Evolutionary conservation across 2,797 vertebrate genomes (phyloP), one percentile per base, ranked within the genome.

Genomic region (Melanotaenia trifasciata): DNA sequence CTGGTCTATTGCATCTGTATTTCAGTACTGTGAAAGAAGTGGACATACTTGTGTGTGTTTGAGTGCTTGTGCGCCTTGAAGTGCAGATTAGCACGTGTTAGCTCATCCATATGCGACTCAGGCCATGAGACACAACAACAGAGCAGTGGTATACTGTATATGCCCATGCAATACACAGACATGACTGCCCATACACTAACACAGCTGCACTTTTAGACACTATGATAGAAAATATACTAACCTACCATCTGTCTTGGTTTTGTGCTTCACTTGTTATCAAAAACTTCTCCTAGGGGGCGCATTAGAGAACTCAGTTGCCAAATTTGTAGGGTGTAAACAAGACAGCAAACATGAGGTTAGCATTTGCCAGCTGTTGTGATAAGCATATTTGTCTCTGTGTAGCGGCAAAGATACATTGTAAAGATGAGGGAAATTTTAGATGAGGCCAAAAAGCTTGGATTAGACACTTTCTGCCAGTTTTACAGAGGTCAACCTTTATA

Each of bases 1-100:
- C 54, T 16, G 82, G 28, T 82, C 77, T 86, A 74, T 87, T 89
- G 87, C 83, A 73, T 80, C 63, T 89, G 79, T 70, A 64, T 91
- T 91, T 88, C 78, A 84, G 79, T 47, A 47, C 43, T 45, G 67
- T 73, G 76, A 45, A 64, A 67, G 78, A 35, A 59, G 76, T 70
- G 78, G 66, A 76, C 54, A 62, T 35, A 70, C 62, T 10, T 8
- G 70, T 14, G 64, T 3, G 70, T 28, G 72, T 51, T 12, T 0
- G 12, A 24, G 56, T 43, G 45, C 45, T 22, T 0, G 38, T 18
- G 64, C 2, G 76, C 78, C 76, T 81, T 30, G 40, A 66, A 90
- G 87, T 62, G 9, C 79, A 82, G 70, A 83, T 87, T 87, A 79
- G 79, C 76, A 74, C 4, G 59, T 26, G 67, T 87, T 87, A 76